Percentiles rank a stretch among this genome's conserved stretches.
Conservation (phyloP, 2,888 invertebrate genomes). For the Eupithecia dodoneata region DNA sequence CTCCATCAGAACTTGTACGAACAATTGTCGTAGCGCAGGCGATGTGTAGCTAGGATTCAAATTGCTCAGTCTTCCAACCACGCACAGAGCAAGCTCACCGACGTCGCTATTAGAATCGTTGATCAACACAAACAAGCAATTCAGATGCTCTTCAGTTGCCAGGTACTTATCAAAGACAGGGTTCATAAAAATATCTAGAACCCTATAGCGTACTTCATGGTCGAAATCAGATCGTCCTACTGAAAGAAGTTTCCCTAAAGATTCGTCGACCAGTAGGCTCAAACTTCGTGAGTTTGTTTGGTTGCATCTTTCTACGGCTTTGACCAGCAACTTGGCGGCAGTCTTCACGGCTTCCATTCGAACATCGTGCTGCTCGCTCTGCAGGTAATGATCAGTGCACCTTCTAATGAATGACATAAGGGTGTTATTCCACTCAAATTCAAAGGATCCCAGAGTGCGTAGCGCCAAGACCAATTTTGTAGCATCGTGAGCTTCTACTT, state of each 20-base stretch:
- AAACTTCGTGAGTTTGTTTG: slow-evolving; percentile 91
- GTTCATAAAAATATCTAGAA: slow-evolving; percentile 94
- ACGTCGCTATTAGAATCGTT: slow-evolving; percentile 99
- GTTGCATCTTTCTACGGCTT: slow-evolving; percentile 88
- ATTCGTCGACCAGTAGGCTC: slow-evolving; percentile 94
- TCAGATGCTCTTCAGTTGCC: slow-evolving; percentile 97
- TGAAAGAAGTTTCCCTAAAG: slow-evolving; percentile 94
- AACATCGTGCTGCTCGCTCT: slow-evolving; percentile 95
- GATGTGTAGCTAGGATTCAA: slow-evolving; percentile 99
- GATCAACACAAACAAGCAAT: slow-evolving; percentile 95
- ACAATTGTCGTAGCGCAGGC: slow-evolving; percentile 95
- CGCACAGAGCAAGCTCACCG: slow-evolving; percentile 95
- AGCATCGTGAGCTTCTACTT: slow-evolving; percentile 88
- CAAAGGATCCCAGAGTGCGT: slow-evolving; percentile 94
- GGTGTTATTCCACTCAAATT: slow-evolving; percentile 95
- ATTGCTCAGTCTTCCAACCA: slow-evolving; percentile 94
- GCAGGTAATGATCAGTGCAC: slow-evolving; percentile 95
- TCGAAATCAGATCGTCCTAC: slow-evolving; percentile 98
- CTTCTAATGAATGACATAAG: slow-evolving; percentile 96
- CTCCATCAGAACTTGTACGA: slow-evolving; percentile 96
- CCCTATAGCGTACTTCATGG: slow-evolving; percentile 95
- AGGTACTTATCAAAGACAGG: slow-evolving; percentile 95
- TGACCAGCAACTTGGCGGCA: slow-evolving; percentile 93
- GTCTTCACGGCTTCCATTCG: slow-evolving; percentile 96
- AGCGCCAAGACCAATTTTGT: slow-evolving; percentile 95